Conservation (phyloP, 2,797 vertebrate genomes). For the Poecilia gillii region DNA sequence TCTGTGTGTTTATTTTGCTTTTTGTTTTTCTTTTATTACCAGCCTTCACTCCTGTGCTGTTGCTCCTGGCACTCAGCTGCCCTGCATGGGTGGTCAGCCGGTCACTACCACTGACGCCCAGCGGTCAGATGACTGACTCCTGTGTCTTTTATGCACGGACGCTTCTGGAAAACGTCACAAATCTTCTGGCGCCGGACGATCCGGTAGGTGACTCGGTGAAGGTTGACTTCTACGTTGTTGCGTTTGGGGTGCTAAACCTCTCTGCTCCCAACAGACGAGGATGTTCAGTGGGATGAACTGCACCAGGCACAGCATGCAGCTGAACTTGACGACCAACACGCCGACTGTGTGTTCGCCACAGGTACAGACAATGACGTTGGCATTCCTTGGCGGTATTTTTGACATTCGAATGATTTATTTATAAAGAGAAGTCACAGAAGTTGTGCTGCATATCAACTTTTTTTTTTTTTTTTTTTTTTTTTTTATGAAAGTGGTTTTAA, state of each 20-base stretch:
- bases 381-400: neutral
- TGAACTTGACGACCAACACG: constrained; percentile 57
- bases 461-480: neutral
- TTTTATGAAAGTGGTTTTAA: neutral
- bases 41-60: constrained; percentile 52
- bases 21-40: neutral
- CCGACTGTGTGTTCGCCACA: constrained; percentile 65
- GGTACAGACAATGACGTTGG: constrained; percentile 45
- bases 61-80: constrained; percentile 54
- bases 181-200: constrained; percentile 29
- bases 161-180: constrained; percentile 66
- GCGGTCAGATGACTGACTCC: neutral
- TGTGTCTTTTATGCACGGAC: constrained; percentile 54
- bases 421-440: neutral
- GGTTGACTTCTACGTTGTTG: neutral
- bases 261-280: constrained; percentile 48
- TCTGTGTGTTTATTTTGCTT: neutral
- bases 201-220: constrained; percentile 28
- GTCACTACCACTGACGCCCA: constrained; percentile 42
- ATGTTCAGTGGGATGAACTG: constrained; percentile 77
- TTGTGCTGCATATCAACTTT: neutral
- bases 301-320: constrained; percentile 56
- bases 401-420: neutral
- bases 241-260: neutral
- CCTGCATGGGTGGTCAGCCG: constrained; percentile 43